Percentiles rank a stretch among this genome's conserved stretches.
Conservation (phyloP, 92 coral and sea anemone genomes). For the Umimayanthus kanabou region DNA sequence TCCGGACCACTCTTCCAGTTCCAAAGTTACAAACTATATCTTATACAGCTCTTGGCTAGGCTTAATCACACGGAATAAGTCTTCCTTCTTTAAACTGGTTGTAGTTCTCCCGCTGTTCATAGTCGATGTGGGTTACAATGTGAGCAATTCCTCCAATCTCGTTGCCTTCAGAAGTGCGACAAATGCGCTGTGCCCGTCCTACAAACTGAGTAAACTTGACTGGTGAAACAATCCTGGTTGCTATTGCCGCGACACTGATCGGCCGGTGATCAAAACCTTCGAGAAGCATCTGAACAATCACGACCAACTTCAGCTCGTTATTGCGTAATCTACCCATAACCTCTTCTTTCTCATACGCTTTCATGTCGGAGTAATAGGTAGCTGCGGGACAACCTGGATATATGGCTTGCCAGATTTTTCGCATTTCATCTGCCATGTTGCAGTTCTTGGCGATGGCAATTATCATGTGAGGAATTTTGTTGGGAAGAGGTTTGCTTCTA, state of each 20-base stretch:
- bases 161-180: not conserved
- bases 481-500: not conserved
- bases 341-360: not conserved
- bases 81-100: not conserved
- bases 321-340: conserved; percentile 17
- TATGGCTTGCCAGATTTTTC: not conserved
- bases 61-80: conserved; percentile 13
- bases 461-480: conserved; percentile 51
- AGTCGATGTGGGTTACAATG: conserved; percentile 16
- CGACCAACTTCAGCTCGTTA: conserved; percentile 36
- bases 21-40: too few relatives aligned
- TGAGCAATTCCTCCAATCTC: conserved; percentile 14
- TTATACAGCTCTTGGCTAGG: too few relatives aligned
- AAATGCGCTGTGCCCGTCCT: conserved; percentile 49
- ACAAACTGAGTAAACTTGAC: conserved; percentile 52
- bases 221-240: conserved; percentile 41
- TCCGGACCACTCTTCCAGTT: too few relatives aligned
- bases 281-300: conserved; percentile 36
- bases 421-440: conserved; percentile 2
- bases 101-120: conserved; percentile 3
- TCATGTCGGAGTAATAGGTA: conserved; percentile 18
- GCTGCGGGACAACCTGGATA: not conserved
- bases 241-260: conserved; percentile 46
- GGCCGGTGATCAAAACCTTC: conserved; percentile 57
- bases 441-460: conserved; percentile 42